Conservation (phyloP, 2,888 invertebrate species). For the Drosophila vallismaia region DNA sequence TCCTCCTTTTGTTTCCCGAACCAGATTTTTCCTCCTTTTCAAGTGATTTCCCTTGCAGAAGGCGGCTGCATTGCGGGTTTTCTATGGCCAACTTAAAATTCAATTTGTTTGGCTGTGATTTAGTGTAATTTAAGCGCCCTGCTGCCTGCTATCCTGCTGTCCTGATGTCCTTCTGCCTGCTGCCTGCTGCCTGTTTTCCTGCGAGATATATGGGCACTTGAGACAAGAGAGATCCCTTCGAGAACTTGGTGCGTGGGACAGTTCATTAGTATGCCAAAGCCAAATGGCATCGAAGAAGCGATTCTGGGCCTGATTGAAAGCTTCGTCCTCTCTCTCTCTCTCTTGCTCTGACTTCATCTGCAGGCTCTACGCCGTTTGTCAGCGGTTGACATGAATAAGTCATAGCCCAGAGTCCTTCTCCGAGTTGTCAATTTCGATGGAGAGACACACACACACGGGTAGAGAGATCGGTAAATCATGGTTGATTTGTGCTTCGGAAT, state of each 20-base stretch:
- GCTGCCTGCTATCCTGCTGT: constrained; percentile 29
- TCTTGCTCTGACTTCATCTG: constrained; percentile 36
- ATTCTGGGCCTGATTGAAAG: constrained; percentile 62
- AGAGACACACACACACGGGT: too few species aligned
- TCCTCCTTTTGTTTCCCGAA: background rate
- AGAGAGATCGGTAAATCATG: constrained; percentile 26
- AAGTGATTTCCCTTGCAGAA: constrained; percentile 67
- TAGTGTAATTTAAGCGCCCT: constrained; percentile 75
- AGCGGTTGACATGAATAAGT: constrained; percentile 73
- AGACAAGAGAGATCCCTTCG: constrained; percentile 26
- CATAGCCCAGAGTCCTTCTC: constrained; percentile 51
- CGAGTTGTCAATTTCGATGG: constrained; percentile 40
- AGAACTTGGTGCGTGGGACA: constrained; percentile 56
- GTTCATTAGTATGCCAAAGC: constrained; percentile 70
- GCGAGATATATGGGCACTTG: constrained; percentile 69
- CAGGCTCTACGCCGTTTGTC: constrained; percentile 63
- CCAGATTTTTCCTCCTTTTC: constrained; percentile 32
- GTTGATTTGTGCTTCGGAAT: constrained; percentile 15
- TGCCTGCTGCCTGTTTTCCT: constrained; percentile 30
- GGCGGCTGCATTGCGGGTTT: constrained; percentile 68
- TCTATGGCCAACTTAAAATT: constrained; percentile 70
- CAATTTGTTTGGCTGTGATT: constrained; percentile 77
- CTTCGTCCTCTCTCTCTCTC: constrained; percentile 8
- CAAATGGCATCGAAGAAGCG: constrained; percentile 66
- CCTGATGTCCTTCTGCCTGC: too few species aligned